Conservation (phyloP, 1,140 invertebrate species). For the Octopus sinensis region DNA sequence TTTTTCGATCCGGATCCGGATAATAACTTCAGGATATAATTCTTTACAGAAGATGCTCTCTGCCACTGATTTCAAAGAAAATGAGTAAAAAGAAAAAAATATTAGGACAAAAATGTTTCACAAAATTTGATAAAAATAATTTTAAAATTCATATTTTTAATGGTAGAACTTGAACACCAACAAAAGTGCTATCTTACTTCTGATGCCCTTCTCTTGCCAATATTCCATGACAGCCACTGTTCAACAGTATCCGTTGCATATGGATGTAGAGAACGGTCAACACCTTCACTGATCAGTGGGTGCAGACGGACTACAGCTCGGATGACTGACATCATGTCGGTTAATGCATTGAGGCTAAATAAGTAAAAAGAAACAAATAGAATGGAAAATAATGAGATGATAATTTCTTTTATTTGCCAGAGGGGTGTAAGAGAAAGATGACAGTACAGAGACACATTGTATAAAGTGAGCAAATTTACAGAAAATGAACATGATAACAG, state of each 20-base stretch:
- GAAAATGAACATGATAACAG: no score
- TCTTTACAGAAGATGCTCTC: constrained; percentile 51
- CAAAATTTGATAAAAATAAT: neutral
- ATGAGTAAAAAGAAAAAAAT: neutral
- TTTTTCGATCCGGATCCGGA: constrained; percentile 44
- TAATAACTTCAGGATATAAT: constrained; percentile 48
- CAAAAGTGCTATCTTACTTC: constrained; percentile 50
- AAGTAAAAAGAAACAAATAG: neutral
- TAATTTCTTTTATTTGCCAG: neutral
- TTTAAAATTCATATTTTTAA: neutral
- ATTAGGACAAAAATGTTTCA: neutral
- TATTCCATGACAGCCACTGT: constrained; percentile 59
- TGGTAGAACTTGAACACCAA: neutral
- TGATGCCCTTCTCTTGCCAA: constrained; percentile 60
- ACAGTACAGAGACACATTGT: neutral
- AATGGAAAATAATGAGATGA: neutral
- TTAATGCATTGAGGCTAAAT: neutral
- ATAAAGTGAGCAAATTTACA: no score
- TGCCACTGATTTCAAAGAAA: constrained; percentile 53
- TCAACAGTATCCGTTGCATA: constrained; percentile 57
- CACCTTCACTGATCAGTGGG: neutral
- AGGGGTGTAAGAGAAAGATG: neutral
- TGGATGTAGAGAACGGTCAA: constrained; percentile 53
- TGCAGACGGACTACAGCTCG: neutral
- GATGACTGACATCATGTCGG: constrained; percentile 3